Evolutionary conservation across 2,888 invertebrate genomes (phyloP).

Genomic region (Masnerella sp.): DNA sequence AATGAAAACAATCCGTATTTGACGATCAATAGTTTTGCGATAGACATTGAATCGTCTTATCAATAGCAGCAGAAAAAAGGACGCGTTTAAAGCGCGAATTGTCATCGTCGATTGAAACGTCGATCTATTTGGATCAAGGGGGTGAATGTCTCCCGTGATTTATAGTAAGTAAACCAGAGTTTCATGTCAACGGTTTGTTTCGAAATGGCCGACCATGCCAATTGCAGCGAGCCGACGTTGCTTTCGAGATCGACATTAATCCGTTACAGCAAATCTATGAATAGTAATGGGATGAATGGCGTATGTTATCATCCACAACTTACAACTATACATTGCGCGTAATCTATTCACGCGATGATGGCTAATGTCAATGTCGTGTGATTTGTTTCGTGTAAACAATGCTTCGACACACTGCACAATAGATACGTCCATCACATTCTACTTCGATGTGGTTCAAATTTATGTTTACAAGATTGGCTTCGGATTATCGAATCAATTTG

Average conservation of each 20-base stretch:
- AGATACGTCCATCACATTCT: slow-evolving; percentile 12
- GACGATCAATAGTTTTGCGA: too few species aligned
- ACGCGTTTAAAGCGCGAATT: slow-evolving; percentile 9
- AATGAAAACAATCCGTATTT: too few species aligned
- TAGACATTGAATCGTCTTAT: not conserved
- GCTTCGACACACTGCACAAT: slow-evolving; percentile 15
- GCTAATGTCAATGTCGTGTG: slow-evolving; percentile 59
- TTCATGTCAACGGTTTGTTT: slow-evolving; percentile 73
- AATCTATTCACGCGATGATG: slow-evolving; percentile 49
- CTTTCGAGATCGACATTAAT: slow-evolving; percentile 59
- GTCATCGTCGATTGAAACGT: slow-evolving; percentile 32
- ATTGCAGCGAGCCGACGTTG: slow-evolving; percentile 51
- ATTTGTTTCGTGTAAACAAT: slow-evolving; percentile 51
- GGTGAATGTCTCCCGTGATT: slow-evolving; percentile 64
- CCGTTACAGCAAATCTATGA: slow-evolving; percentile 60
- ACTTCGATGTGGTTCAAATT: slow-evolving; percentile 5
- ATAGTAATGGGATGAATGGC: slow-evolving; percentile 61
- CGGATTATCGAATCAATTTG: too few species aligned
- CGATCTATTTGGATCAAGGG: slow-evolving; percentile 54
- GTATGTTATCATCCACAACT: slow-evolving; percentile 53
- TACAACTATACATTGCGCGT: slow-evolving; percentile 35
- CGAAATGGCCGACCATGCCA: slow-evolving; percentile 64
- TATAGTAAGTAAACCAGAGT: slow-evolving; percentile 76
- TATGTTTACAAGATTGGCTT: too few species aligned
- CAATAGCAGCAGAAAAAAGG: not conserved